These are phyloP conservation scores for Drosophila biarmipes DNA, from an alignment of 1,140 invertebrate genomes.

Conservation along the genomic window DNA sequence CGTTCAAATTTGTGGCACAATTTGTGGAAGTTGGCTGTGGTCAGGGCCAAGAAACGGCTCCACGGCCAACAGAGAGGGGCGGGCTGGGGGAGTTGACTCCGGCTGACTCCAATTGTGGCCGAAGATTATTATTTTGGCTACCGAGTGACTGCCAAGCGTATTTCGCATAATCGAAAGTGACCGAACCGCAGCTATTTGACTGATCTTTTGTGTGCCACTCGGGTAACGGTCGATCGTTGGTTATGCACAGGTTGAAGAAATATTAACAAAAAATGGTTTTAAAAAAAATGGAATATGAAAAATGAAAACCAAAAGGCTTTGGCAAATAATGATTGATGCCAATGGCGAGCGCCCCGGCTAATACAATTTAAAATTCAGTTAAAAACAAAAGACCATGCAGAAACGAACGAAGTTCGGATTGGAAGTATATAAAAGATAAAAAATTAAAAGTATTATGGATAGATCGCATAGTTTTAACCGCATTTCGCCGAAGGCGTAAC, in stretches of 20 bases:
- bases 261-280: background rate
- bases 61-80: constrained; percentile 6
- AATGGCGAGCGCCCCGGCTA: constrained; percentile 60
- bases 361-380: constrained; percentile 81
- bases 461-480: constrained; percentile 76
- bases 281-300: constrained; percentile 18
- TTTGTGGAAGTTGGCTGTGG: constrained; percentile 82
- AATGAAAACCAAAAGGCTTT: constrained; percentile 19
- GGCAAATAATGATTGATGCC: constrained; percentile 78
- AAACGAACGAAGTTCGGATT: constrained; percentile 20
- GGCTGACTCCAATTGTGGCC: constrained; percentile 61
- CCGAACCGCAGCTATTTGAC: constrained; percentile 75
- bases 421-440: constrained; percentile 16
- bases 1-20: constrained; percentile 80
- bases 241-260: constrained; percentile 67
- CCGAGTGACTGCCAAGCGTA: constrained; percentile 67
- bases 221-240: constrained; percentile 57
- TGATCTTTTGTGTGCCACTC: constrained; percentile 67
- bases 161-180: constrained; percentile 84
- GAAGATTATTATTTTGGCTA: constrained; percentile 80
- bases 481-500: constrained; percentile 82
- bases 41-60: constrained; percentile 71
- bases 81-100: constrained; percentile 7
- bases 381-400: constrained; percentile 58
- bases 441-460: constrained; percentile 62